Conservation (phyloP, 2,888 invertebrate species). For the Achlya flavicornis region DNA sequence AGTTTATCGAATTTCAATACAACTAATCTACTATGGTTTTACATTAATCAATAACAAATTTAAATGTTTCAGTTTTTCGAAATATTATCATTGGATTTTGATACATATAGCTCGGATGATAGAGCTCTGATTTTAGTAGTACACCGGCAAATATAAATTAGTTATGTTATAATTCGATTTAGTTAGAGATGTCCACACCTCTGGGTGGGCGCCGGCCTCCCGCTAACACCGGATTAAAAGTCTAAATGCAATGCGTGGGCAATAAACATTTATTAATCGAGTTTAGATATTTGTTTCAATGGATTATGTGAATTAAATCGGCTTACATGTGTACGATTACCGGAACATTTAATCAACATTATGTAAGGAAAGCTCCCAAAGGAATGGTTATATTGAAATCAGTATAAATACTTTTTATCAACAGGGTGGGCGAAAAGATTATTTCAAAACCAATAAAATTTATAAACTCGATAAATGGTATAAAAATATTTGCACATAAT, state of each 20-base stretch:
- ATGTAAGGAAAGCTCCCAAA: constrained; percentile 16
- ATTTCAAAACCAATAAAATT: not conserved
- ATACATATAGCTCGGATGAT: constrained; percentile 34
- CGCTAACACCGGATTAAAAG: constrained; percentile 71
- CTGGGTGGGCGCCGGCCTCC: constrained; percentile 79
- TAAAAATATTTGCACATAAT: constrained; percentile 4
- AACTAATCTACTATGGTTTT: constrained; percentile 60
- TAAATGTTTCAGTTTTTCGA: constrained; percentile 24
- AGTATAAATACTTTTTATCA: not conserved
- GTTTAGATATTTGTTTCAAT: constrained; percentile 63
- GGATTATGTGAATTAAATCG: constrained; percentile 63
- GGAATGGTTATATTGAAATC: not conserved
- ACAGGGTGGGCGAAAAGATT: not conserved
- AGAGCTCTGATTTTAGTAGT: constrained; percentile 22
- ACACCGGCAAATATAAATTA: constrained; percentile 32
- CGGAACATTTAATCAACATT: constrained; percentile 39
- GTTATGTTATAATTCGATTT: constrained; percentile 74
- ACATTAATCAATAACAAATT: constrained; percentile 45
- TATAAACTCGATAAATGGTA: not conserved
- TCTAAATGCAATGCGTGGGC: constrained; percentile 69
- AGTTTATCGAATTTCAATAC: constrained; percentile 58
- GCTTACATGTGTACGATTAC: constrained; percentile 49
- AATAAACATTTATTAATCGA: constrained; percentile 73
- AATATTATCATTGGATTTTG: constrained; percentile 33
- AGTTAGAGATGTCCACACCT: constrained; percentile 75